Conservation (phyloP, 2,888 invertebrate genomes). For the Thereva nobilitata region DNA sequence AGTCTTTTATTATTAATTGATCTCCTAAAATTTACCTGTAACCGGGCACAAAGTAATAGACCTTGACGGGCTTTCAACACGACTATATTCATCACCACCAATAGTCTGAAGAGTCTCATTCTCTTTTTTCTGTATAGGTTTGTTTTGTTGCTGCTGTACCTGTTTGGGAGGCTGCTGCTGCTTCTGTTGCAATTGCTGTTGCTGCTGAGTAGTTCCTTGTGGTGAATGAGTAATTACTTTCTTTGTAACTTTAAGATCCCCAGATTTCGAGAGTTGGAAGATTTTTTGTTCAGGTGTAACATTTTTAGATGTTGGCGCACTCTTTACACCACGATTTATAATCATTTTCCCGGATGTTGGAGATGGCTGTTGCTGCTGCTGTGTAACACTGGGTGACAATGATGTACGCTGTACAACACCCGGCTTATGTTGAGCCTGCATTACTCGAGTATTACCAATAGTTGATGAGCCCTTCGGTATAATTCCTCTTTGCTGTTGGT, state of each 20-base stretch:
- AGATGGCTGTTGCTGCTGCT: slow-evolving; percentile 37
- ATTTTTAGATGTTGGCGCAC: slow-evolving; percentile 31
- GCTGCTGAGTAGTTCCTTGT: slow-evolving; percentile 44
- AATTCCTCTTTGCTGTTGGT: slow-evolving; percentile 38
- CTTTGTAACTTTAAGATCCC: slow-evolving; percentile 59
- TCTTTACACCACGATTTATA: slow-evolving; percentile 47
- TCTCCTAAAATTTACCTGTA: slow-evolving; percentile 59
- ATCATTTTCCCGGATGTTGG: slow-evolving; percentile 51
- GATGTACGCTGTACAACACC: slow-evolving; percentile 39
- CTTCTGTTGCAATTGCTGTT: slow-evolving; percentile 44
- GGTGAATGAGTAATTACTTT: slow-evolving; percentile 52
- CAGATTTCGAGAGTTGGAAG: slow-evolving; percentile 61
- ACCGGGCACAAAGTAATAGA: slow-evolving; percentile 73
- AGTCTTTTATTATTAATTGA: slow-evolving; percentile 44
- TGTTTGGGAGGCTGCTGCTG: slow-evolving; percentile 48
- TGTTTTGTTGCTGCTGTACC: slow-evolving; percentile 51
- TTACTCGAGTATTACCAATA: slow-evolving; percentile 41
- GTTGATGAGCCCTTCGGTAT: slow-evolving; percentile 44
- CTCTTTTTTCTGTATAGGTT: slow-evolving; percentile 43
- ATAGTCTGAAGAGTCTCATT: too few species aligned
- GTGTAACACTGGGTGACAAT: slow-evolving; percentile 34
- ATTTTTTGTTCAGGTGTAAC: slow-evolving; percentile 58
- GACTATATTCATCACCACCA: slow-evolving; percentile 63
- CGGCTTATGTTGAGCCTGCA: slow-evolving; percentile 46
- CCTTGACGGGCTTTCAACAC: slow-evolving; percentile 69